Percentiles rank a stretch among this genome's conserved stretches.
Conservation (phyloP, 2,113 vertebrate species). For the Rhizomys pruinosus region DNA sequence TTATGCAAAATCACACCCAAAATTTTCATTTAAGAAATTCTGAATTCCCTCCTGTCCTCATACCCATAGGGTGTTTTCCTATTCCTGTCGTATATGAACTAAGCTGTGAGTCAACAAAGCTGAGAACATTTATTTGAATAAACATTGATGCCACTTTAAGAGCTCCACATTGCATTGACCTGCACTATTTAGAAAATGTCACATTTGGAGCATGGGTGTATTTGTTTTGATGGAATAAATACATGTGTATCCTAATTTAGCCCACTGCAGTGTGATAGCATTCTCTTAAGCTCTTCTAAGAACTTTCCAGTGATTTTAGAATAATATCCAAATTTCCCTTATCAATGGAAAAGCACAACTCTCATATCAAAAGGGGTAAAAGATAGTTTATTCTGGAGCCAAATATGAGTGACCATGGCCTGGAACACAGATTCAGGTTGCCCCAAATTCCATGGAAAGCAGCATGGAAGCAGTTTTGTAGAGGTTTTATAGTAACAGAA, state of each 20-base stretch:
- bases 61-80: neutral
- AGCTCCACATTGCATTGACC: neutral
- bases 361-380: too few relatives aligned
- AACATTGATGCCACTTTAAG: neutral
- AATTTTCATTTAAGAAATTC: neutral
- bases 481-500: too few relatives aligned
- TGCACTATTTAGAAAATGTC: neutral
- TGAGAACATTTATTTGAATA: neutral
- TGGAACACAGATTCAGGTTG: too few relatives aligned
- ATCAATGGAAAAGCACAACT: too few relatives aligned
- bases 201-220: neutral
- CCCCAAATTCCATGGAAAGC: too few relatives aligned
- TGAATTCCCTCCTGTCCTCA: neutral
- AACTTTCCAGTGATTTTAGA: neutral
- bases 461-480: too few relatives aligned
- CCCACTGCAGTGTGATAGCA: neutral
- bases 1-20: slow-evolving; percentile 15
- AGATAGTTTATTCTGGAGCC: too few relatives aligned
- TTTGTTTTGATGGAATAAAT: neutral
- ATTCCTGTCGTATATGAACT: neutral
- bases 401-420: too few relatives aligned
- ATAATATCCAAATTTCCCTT: neutral
- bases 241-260: neutral
- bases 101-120: neutral
- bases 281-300: neutral